Percentiles rank a stretch among this genome's conserved stretches.
These are phyloP conservation scores for Coturnix japonica DNA, from an alignment of 2,113 vertebrate genomes.

Conservation along the genomic window DNA sequence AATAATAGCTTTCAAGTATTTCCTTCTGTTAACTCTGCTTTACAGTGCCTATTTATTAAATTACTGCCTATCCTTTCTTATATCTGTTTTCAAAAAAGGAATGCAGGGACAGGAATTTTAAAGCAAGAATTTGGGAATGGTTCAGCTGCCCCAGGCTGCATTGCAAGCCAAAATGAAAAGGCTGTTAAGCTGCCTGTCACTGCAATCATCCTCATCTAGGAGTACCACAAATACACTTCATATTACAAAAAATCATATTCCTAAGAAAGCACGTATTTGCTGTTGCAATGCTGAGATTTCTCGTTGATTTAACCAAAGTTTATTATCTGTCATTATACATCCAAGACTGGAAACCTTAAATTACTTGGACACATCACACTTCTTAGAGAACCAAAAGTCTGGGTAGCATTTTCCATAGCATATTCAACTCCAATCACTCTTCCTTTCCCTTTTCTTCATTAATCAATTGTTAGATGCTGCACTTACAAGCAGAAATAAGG, in stretches of 20 bases:
- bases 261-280: neutral
- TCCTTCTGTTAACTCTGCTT: neutral
- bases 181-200: neutral
- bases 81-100: slow-evolving; percentile 24
- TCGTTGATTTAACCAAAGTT: neutral
- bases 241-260: neutral
- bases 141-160: neutral
- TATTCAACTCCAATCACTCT: neutral
- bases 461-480: neutral
- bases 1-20: slow-evolving; percentile 12
- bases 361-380: neutral
- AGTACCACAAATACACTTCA: neutral
- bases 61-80: slow-evolving; percentile 9
- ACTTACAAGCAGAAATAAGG: neutral
- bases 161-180: neutral
- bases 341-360: neutral
- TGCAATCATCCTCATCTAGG: neutral
- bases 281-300: neutral
- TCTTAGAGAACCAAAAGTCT: neutral
- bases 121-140: slow-evolving; percentile 21
- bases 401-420: neutral
- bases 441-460: neutral
- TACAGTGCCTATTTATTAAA: slow-evolving; percentile 28
- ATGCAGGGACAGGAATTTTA: neutral
- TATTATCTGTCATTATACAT: neutral